phyloP scores from a whole-genome alignment of 1,140 invertebrate genomes.

The Musca domestica region DNA sequence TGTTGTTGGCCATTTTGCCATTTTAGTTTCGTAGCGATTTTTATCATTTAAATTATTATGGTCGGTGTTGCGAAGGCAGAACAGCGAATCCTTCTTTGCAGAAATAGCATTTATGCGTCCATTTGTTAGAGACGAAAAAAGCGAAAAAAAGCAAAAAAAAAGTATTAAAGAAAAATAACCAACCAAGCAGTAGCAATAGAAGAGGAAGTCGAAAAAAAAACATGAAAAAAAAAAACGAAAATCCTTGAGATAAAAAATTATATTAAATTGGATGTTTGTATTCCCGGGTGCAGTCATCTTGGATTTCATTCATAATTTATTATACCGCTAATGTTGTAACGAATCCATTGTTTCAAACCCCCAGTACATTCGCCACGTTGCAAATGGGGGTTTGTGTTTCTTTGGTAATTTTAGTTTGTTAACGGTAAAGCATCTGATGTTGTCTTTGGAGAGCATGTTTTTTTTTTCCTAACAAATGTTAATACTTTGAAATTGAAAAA shows the following conservation, averaged over 20 bases:
- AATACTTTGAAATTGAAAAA: too few relatives aligned
- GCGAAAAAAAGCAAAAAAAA: neutral
- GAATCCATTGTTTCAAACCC: conserved; percentile 7
- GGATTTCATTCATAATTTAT: conserved; percentile 21
- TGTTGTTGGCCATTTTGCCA: neutral
- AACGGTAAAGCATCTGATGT: too few relatives aligned
- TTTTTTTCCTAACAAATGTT: too few relatives aligned
- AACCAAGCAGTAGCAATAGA: neutral
- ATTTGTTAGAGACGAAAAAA: too few relatives aligned
- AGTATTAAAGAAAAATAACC: neutral
- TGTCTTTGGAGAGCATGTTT: too few relatives aligned
- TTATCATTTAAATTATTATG: conserved; percentile 22
- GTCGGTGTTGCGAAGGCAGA: neutral
- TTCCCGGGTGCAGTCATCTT: conserved; percentile 20
- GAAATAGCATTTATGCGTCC: too few relatives aligned
- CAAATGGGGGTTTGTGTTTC: too few relatives aligned
- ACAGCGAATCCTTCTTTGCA: neutral
- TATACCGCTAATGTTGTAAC: conserved; percentile 20
- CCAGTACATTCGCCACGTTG: too few relatives aligned
- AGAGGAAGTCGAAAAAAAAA: neutral
- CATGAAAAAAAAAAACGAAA: neutral
- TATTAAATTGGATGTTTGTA: conserved; percentile 19
- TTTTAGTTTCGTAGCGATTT: neutral
- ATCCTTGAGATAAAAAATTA: conserved; percentile 19
- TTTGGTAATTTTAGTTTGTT: too few relatives aligned